These are phyloP conservation scores for Paradoxurus hermaphroditus DNA, from an alignment of 2,113 vertebrate species.

Conservation along the genomic window DNA sequence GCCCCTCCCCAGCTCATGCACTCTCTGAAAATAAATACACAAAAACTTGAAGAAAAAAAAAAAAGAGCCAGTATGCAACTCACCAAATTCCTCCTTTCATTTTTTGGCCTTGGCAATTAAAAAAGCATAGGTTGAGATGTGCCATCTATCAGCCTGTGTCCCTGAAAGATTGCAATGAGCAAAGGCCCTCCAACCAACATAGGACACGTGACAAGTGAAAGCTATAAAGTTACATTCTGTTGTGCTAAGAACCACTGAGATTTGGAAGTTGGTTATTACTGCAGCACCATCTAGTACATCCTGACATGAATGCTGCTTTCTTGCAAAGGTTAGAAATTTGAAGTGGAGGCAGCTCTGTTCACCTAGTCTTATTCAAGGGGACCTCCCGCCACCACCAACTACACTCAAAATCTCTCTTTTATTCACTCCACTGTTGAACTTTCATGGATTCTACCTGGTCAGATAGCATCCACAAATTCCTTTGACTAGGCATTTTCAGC, in stretches of 20 bases:
- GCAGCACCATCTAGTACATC: neutral
- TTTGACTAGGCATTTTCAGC: neutral
- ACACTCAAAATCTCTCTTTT: constrained; percentile 12
- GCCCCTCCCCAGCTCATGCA: no score
- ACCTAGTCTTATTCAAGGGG: neutral
- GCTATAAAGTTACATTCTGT: neutral
- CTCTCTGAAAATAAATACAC: no score
- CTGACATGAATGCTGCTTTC: neutral
- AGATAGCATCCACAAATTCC: neutral
- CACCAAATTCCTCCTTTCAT: neutral
- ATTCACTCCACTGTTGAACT: neutral
- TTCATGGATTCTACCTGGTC: neutral
- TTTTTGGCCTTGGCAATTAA: neutral
- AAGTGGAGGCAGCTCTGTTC: neutral
- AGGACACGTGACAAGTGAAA: neutral
- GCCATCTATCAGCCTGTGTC: neutral
- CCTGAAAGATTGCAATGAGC: neutral
- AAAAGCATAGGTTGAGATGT: neutral
- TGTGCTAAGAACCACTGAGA: neutral
- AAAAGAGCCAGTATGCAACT: neutral
- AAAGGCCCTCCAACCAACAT: neutral
- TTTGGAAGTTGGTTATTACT: neutral
- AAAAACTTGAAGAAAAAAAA: no score
- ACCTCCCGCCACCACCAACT: neutral
- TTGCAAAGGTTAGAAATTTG: neutral